Evolutionary conservation across 1,140 invertebrate species (phyloP), one percentile per base, ranked within the genome.

Genomic region (Meloidogyne floridensis): DNA sequence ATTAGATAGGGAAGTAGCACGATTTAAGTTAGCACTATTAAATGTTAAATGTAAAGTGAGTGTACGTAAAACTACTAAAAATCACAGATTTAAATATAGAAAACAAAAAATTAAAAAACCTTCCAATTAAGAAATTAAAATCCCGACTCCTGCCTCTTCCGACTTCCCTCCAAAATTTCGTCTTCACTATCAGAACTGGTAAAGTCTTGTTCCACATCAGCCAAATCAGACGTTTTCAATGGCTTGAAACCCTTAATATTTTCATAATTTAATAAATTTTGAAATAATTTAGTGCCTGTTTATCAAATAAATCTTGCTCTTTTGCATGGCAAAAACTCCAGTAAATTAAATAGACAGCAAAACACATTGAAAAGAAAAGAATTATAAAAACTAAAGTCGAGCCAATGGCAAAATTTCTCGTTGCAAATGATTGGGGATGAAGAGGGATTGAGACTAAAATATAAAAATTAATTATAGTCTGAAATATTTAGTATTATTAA

Each of bases 241-340:
- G 87, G 87, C 47, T 89, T 89, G 82, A 88, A 88, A 2, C 87
- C 87, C 87, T 87, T 80, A 82, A 86, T 82, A 18, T 53, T 6
- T 42, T 32, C 9, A 13, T 7, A 13, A 32, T n/a, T 72, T n/a
- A n/a, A 6, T 47, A 13, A 59, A 65, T n/a, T 11, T 65, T n/a
- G 7, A 65, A 65, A n/a, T n/a, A 65, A n/a, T 65, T 65, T n/a
- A n/a, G 18, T 65, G 87, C 80, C 71, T 72, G 88, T 83, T 72
- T 32, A 72, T 88, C 84, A 18, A 87, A 51, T 20, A 72, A 72
- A 72, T 80, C 75, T 54, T 83, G 82, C 13, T 77, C 77, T 7
- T 18, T 18, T 13, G 7, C 20, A 18, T 32, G 72, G 9, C 65
- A 79, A 32, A 20, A 76, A 74, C 84, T 70, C 77, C 84, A 47